These are phyloP conservation scores for Dynastes tityus DNA, from an alignment of 2,888 invertebrate species.

Conservation along the genomic window DNA sequence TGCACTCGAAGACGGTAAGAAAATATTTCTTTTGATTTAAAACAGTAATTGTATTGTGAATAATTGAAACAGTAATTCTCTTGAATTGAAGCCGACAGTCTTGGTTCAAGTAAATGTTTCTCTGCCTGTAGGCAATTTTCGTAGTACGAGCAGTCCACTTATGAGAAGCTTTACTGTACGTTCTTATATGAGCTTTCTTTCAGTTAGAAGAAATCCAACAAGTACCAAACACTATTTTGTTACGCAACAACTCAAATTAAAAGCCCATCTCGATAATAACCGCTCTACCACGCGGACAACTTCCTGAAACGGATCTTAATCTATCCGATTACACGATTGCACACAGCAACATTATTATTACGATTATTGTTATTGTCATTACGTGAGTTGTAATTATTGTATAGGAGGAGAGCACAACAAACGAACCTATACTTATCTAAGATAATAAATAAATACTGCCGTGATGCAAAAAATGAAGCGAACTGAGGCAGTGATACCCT, in stretches of 20 bases:
- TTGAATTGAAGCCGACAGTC: too few relatives aligned
- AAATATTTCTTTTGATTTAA: too few relatives aligned
- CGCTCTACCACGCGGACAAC: not conserved
- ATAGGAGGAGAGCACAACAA: not conserved
- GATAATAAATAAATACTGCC: conserved; percentile 25
- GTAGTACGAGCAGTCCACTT: too few relatives aligned
- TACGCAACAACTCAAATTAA: not conserved
- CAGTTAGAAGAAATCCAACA: too few relatives aligned
- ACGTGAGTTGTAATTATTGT: conserved; percentile 19
- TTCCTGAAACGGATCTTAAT: conserved; percentile 21
- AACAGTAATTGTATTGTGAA: too few relatives aligned
- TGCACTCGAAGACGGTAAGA: too few relatives aligned
- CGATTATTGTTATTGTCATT: conserved; percentile 28
- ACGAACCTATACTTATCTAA: conserved; percentile 11
- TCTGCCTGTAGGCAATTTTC: too few relatives aligned
- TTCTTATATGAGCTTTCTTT: too few relatives aligned
- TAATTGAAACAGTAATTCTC: too few relatives aligned
- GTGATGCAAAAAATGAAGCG: not conserved
- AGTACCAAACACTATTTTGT: too few relatives aligned
- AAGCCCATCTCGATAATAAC: not conserved
- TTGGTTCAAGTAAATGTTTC: too few relatives aligned
- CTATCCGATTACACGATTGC: conserved; percentile 3
- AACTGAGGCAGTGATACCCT: not conserved
- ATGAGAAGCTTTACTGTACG: too few relatives aligned
- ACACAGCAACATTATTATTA: not conserved